Conservation (phyloP, 2,888 invertebrate genomes). For the Eilema sororculum region DNA sequence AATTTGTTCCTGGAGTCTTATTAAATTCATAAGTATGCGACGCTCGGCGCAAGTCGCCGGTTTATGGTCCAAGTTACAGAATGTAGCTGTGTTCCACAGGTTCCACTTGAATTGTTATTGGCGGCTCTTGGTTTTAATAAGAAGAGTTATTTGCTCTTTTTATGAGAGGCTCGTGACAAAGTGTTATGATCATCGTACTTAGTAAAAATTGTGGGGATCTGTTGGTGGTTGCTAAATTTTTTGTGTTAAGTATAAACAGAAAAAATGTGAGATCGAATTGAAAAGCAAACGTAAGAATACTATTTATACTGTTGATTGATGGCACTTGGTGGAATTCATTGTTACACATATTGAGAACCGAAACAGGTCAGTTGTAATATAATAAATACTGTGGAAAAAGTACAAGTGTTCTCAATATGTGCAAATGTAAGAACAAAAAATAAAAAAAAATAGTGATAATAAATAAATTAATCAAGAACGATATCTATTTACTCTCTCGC, state of each 20-base stretch:
- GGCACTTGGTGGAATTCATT: too few species aligned
- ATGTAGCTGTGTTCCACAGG: conserved; percentile 15
- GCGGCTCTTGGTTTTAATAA: conserved; percentile 15
- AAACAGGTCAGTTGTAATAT: too few species aligned
- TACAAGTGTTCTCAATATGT: too few species aligned
- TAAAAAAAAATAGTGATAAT: too few species aligned
- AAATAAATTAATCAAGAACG: too few species aligned
- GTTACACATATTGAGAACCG: too few species aligned
- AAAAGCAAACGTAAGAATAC: not conserved
- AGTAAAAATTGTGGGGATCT: not conserved
- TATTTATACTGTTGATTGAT: too few species aligned
- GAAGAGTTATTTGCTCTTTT: conserved; percentile 14
- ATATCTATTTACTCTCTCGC: too few species aligned
- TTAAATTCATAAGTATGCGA: conserved; percentile 81
- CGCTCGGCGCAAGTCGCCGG: conserved; percentile 59
- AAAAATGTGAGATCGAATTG: too few species aligned
- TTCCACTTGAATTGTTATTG: conserved; percentile 7
- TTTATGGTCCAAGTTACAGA: conserved; percentile 58
- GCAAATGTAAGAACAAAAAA: too few species aligned
- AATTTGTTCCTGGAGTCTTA: conserved; percentile 77
- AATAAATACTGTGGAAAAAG: too few species aligned
- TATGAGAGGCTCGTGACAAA: not conserved
- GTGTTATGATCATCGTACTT: not conserved
- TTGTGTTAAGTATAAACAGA: not conserved
- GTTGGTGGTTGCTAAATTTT: not conserved